Evolutionary conservation across 64 coral and sea anemone genomes (phyloP).

Genomic region (Pachyseris speciosa): DNA sequence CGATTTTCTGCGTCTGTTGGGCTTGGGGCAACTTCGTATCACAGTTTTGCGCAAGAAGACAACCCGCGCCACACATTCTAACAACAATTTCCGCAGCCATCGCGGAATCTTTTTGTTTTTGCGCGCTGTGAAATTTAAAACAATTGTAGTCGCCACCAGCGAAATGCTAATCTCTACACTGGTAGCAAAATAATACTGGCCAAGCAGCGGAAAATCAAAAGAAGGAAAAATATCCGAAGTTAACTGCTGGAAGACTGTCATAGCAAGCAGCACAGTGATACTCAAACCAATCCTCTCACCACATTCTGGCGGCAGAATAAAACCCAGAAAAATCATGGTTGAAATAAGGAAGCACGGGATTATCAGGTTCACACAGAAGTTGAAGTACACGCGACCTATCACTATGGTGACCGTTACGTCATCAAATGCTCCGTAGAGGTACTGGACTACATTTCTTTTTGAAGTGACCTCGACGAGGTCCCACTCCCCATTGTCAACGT

Average conservation of each 20-base stretch:
- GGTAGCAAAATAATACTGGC: constrained; percentile 87
- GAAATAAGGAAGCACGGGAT: constrained; percentile 84
- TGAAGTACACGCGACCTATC: constrained; percentile 65
- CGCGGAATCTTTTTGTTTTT: constrained; percentile 68
- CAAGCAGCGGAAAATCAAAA: constrained; percentile 80
- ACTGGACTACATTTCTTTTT: neutral
- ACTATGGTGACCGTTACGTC: constrained; percentile 64
- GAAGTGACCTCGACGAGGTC: constrained; percentile 20
- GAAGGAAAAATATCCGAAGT: constrained; percentile 73
- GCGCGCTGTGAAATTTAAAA: constrained; percentile 73
- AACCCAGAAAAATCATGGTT: constrained; percentile 78
- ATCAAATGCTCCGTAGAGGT: neutral
- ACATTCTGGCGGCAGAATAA: constrained; percentile 72
- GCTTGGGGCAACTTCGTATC: constrained; percentile 67
- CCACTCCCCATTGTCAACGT: constrained; percentile 84
- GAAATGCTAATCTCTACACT: constrained; percentile 78
- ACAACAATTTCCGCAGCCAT: constrained; percentile 51
- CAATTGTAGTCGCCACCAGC: constrained; percentile 61
- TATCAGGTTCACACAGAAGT: constrained; percentile 74
- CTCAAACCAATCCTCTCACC: constrained; percentile 79
- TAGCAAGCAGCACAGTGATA: constrained; percentile 74
- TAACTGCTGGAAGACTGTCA: constrained; percentile 89
- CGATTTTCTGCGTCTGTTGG: neutral
- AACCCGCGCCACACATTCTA: constrained; percentile 68
- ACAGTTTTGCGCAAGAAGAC: constrained; percentile 64